These are phyloP conservation scores for Drosophila simulans DNA, from an alignment of 1,140 invertebrate genomes.

Conservation along the genomic window DNA sequence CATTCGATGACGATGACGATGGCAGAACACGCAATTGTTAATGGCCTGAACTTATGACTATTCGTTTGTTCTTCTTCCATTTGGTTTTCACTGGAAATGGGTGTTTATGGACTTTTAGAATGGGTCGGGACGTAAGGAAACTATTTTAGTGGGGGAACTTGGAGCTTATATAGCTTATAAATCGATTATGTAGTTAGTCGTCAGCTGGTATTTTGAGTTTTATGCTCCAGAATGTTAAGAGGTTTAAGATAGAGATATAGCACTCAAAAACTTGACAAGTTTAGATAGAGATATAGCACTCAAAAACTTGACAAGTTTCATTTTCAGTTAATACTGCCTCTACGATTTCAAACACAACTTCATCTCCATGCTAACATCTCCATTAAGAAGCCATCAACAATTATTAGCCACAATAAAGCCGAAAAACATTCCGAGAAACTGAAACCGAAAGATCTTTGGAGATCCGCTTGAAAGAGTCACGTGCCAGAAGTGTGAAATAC, in stretches of 20 bases:
- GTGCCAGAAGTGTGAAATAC: slow-evolving; percentile 51
- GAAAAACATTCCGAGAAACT: slow-evolving; percentile 13
- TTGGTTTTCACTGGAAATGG: slow-evolving; percentile 29
- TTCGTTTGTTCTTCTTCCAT: slow-evolving; percentile 36
- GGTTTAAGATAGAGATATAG: too few relatives aligned
- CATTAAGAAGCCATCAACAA: slow-evolving; percentile 39
- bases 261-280: background rate
- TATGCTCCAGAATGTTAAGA: background rate
- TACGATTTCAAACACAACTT: background rate
- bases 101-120: background rate
- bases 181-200: slow-evolving; percentile 46
- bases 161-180: slow-evolving; percentile 12
- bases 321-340: background rate
- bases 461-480: slow-evolving; percentile 42
- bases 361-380: slow-evolving; percentile 20
- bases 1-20: slow-evolving; percentile 44
- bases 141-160: background rate
- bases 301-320: background rate
- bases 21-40: slow-evolving; percentile 48
- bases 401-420: slow-evolving; percentile 8
- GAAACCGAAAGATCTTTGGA: slow-evolving; percentile 38
- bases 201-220: slow-evolving; percentile 16
- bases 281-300: background rate
- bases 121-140: slow-evolving; percentile 8
- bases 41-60: slow-evolving; percentile 43